phyloP scores from a whole-genome alignment of 1,140 invertebrate genomes.

The roundworm (Caenorhabditis elegans) region DNA sequence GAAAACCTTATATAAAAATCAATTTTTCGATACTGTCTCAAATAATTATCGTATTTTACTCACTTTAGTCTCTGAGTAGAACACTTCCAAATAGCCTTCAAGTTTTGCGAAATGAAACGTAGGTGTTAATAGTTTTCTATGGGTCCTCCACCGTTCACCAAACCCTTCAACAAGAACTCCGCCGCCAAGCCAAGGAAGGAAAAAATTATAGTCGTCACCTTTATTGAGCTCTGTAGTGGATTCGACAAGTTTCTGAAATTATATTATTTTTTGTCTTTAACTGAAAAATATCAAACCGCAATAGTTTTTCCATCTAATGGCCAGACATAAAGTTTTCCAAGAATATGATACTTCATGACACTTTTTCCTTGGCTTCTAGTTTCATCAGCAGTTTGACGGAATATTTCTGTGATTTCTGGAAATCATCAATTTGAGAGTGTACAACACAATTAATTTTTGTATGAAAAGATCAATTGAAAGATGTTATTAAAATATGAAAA shows the following conservation, averaged over 20 bases:
- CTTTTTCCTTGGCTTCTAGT: neutral
- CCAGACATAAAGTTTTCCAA: neutral
- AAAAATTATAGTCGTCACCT: slow-evolving; percentile 43
- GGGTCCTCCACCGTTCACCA: slow-evolving; percentile 75
- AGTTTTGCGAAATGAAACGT: slow-evolving; percentile 86
- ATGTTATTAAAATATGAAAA: neutral
- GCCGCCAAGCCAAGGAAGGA: slow-evolving; percentile 42
- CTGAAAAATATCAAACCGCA: neutral
- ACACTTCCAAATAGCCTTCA: slow-evolving; percentile 79
- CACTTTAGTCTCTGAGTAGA: slow-evolving; percentile 77
- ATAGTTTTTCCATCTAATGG: neutral
- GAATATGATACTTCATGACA: neutral
- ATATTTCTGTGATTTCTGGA: neutral
- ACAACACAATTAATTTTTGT: neutral
- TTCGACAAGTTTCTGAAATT: neutral
- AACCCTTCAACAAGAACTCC: slow-evolving; percentile 40
- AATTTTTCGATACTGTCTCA: no score
- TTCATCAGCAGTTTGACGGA: neutral
- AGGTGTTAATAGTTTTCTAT: slow-evolving; percentile 84
- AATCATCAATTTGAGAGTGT: no score
- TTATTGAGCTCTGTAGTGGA: slow-evolving; percentile 36
- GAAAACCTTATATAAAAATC: no score
- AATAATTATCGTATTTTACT: no score
- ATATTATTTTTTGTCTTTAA: neutral
- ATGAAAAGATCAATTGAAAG: neutral